phyloP scores from a whole-genome alignment of 2,797 vertebrate species.

The Nasua narica region DNA sequence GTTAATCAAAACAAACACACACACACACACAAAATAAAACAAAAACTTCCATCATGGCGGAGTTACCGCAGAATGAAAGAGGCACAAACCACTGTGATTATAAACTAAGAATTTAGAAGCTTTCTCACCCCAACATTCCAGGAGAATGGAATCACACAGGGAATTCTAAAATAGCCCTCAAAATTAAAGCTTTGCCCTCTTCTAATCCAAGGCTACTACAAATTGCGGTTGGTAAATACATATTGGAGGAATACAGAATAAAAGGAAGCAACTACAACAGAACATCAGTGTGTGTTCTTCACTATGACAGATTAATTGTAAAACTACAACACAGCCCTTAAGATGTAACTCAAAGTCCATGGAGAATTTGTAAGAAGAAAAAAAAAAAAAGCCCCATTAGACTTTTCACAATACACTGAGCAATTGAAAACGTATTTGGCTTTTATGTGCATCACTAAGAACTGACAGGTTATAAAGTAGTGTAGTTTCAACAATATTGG shows the following conservation, averaged over 20 bases:
- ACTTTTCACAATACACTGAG: conserved; percentile 56
- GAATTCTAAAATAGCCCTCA: conserved; percentile 10
- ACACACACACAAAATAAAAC: neutral
- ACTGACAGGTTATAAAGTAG: conserved; percentile 33
- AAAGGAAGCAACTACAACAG: neutral
- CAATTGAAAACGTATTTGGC: conserved; percentile 72
- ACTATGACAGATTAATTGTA: conserved; percentile 77
- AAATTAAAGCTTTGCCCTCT: conserved; percentile 8
- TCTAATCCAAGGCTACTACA: neutral
- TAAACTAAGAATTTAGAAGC: neutral
- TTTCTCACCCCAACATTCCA: neutral
- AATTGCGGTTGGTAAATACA: conserved; percentile 26
- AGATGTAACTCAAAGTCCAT: conserved; percentile 53
- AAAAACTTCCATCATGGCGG: neutral
- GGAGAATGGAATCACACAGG: neutral
- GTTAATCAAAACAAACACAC: conserved; percentile 24
- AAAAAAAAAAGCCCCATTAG: conserved; percentile 39
- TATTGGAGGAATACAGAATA: neutral
- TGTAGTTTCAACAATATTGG: conserved; percentile 40
- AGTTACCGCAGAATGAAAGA: neutral
- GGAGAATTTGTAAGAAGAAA: neutral
- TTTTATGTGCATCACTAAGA: conserved; percentile 59
- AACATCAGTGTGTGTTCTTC: conserved; percentile 10
- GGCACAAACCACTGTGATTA: neutral
- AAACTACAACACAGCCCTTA: conserved; percentile 57